Evolutionary conservation across 2,888 invertebrate species (phyloP).

Genomic region (Eupithecia subumbrata): DNA sequence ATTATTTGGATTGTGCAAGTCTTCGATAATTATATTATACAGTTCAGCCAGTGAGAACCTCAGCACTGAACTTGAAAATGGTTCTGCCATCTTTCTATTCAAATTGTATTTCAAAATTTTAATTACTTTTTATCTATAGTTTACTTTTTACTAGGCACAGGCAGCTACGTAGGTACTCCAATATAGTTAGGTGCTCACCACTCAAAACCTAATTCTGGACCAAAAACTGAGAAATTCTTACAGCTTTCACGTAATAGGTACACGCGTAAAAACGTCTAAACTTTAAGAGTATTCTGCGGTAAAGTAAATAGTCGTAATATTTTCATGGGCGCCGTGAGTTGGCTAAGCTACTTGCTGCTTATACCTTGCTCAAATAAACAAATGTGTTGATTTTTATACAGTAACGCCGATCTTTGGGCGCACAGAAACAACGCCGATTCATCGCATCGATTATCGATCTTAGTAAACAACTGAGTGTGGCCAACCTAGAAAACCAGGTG

Average conservation of each 20-base stretch:
- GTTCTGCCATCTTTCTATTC: too few relatives aligned
- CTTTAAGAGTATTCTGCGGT: slow-evolving; percentile 63
- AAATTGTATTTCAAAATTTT: too few relatives aligned
- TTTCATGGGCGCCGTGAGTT: slow-evolving; percentile 73
- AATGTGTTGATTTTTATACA: slow-evolving; percentile 79
- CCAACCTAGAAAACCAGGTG: slow-evolving; percentile 39
- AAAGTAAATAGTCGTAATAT: slow-evolving; percentile 81
- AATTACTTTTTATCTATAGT: too few relatives aligned
- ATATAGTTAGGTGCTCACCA: background rate
- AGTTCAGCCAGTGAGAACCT: too few relatives aligned
- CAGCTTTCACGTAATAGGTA: background rate
- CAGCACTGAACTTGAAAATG: too few relatives aligned
- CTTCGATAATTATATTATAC: too few relatives aligned
- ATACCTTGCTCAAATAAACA: slow-evolving; percentile 78
- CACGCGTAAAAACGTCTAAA: slow-evolving; percentile 8
- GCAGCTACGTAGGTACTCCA: background rate
- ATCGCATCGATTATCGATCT: slow-evolving; percentile 58
- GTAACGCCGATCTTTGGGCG: slow-evolving; percentile 65
- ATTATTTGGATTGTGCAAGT: too few relatives aligned
- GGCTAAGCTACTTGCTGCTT: slow-evolving; percentile 67
- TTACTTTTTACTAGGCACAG: background rate
- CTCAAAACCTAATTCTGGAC: background rate
- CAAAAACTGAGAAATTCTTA: background rate
- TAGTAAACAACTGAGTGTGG: slow-evolving; percentile 42
- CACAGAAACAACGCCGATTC: slow-evolving; percentile 60